Conservation (phyloP, 1,140 invertebrate genomes). For the Cotesia chilonis region DNA sequence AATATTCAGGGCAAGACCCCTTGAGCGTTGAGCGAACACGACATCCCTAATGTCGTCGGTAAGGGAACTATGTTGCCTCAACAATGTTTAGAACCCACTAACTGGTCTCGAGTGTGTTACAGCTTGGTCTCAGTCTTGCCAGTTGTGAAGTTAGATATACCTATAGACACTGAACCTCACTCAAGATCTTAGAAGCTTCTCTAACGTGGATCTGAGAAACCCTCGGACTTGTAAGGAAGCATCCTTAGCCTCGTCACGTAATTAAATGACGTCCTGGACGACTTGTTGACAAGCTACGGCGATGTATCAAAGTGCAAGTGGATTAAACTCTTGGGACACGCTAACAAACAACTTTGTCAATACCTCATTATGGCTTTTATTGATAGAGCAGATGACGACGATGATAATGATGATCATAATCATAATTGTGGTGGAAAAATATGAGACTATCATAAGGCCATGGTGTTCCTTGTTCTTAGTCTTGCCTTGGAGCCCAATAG, state of each 20-base stretch:
- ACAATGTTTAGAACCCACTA: slow-evolving; percentile 29
- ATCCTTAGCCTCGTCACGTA: slow-evolving; percentile 52
- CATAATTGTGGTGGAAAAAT: no score
- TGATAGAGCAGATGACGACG: neutral
- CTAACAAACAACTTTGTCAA: slow-evolving; percentile 4
- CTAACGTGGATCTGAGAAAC: slow-evolving; percentile 17
- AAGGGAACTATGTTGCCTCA: slow-evolving; percentile 16
- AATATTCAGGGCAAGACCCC: slow-evolving; percentile 59
- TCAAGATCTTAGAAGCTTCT: neutral
- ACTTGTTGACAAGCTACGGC: slow-evolving; percentile 55
- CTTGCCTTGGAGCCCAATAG: neutral
- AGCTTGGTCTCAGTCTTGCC: slow-evolving; percentile 36
- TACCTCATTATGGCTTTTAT: neutral
- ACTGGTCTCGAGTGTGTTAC: slow-evolving; percentile 29
- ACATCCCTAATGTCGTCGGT: slow-evolving; percentile 44
- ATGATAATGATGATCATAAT: neutral
- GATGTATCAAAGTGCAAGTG: slow-evolving; percentile 54
- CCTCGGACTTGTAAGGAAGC: slow-evolving; percentile 30
- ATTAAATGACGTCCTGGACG: slow-evolving; percentile 59
- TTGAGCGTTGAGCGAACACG: slow-evolving; percentile 50
- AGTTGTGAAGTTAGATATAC: slow-evolving; percentile 5
- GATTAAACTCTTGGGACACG: slow-evolving; percentile 42
- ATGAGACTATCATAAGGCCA: no score
- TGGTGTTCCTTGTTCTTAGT: no score
- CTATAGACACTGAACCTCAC: neutral